phyloP scores from a whole-genome alignment of 2,113 vertebrate species.

The Dermatemys mawii region DNA sequence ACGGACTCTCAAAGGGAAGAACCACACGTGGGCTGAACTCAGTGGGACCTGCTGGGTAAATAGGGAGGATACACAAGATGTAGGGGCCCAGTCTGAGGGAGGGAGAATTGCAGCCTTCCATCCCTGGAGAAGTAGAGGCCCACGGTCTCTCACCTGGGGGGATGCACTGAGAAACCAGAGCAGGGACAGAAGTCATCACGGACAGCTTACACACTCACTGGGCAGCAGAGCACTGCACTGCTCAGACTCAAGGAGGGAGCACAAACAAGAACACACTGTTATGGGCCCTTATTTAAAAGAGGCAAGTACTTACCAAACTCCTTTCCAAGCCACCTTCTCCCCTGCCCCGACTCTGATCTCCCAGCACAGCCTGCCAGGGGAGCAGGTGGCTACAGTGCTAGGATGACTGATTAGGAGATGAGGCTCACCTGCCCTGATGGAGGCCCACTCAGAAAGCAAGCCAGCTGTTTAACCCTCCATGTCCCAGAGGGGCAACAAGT shows the following conservation, averaged over 20 bases:
- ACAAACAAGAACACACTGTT: background rate
- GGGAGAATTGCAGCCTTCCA: background rate
- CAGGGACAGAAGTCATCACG: background rate
- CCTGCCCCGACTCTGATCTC: background rate
- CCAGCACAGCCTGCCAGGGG: background rate
- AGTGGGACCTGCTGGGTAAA: background rate
- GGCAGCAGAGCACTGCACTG: no score
- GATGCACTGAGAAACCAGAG: background rate
- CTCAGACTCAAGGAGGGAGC: background rate
- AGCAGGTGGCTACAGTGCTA: background rate
- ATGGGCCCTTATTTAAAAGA: background rate
- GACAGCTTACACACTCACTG: no score
- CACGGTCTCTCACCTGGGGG: accelerated
- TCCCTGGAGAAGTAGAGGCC: background rate
- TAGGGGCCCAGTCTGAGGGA: background rate
- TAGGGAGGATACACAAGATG: background rate
- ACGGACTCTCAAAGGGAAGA: background rate
- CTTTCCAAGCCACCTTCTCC: background rate
- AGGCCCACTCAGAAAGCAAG: background rate
- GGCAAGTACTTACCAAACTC: background rate
- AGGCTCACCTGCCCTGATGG: background rate
- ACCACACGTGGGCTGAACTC: background rate
- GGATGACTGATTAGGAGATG: background rate
- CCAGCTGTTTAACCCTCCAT: background rate
- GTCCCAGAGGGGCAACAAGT: background rate